These are phyloP conservation scores for Streptopelia turtur DNA, from an alignment of 2,797 vertebrate species.

Conservation along the genomic window DNA sequence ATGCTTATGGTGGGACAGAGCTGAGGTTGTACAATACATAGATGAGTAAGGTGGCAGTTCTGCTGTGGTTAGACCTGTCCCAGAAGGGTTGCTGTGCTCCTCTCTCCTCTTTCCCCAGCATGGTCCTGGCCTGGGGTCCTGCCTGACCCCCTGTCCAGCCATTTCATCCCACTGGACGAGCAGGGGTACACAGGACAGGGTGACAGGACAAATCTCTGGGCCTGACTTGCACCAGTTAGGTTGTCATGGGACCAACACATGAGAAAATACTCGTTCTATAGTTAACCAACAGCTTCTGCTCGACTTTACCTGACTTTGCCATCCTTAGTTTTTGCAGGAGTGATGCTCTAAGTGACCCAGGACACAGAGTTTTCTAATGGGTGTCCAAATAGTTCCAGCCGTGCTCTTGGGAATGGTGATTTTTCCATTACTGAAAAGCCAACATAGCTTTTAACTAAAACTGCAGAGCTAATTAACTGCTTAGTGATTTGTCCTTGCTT, in stretches of 20 bases:
- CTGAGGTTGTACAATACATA: fast-evolving
- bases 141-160: not conserved
- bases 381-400: not conserved
- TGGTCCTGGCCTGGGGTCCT: not conserved
- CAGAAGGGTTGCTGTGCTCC: not conserved
- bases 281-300: not conserved
- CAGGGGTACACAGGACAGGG: not conserved
- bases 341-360: not conserved
- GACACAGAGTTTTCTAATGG: not conserved
- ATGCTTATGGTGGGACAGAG: not conserved
- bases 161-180: not conserved
- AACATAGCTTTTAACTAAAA: not conserved
- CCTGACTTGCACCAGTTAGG: not conserved
- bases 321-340: not conserved
- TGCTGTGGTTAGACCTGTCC: not conserved
- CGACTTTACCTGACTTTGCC: not conserved
- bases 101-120: not conserved
- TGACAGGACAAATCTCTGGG: not conserved
- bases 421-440: conserved; percentile 18
- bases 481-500: conserved; percentile 34
- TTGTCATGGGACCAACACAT: not conserved
- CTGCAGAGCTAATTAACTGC: conserved; percentile 1
- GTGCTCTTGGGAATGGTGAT: not conserved
- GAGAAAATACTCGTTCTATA: not conserved
- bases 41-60: not conserved